phyloP scores from a whole-genome alignment of 2,888 invertebrate species.

The Cryptus armator region DNA sequence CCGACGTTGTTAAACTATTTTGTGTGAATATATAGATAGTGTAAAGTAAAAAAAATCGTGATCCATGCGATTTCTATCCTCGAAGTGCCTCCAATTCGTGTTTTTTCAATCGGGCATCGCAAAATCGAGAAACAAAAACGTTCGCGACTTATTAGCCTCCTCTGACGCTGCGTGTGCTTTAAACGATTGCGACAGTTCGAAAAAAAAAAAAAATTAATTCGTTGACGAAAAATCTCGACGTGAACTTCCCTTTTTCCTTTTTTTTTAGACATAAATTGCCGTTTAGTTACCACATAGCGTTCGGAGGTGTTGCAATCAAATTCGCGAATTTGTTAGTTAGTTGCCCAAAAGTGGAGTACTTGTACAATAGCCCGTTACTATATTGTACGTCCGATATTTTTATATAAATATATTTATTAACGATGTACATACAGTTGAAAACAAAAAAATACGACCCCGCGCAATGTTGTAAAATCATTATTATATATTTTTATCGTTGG shows the following conservation, averaged over 20 bases:
- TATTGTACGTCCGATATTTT: slow-evolving; percentile 76
- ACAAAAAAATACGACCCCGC: slow-evolving; percentile 65
- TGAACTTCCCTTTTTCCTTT: neutral
- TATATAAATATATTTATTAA: slow-evolving; percentile 76
- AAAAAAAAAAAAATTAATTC: slow-evolving; percentile 7
- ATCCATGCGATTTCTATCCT: slow-evolving; percentile 43
- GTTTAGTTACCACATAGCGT: neutral
- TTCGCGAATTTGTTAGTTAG: slow-evolving; percentile 27
- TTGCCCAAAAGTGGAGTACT: slow-evolving; percentile 29
- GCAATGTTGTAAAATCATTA: slow-evolving; percentile 72
- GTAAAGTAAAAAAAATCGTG: slow-evolving; percentile 33
- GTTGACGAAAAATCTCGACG: neutral
- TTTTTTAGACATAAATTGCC: too few relatives aligned
- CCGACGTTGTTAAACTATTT: slow-evolving; percentile 48
- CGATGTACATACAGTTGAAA: slow-evolving; percentile 72
- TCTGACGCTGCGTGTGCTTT: neutral
- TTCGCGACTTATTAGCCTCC: neutral
- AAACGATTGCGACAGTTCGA: slow-evolving; percentile 3
- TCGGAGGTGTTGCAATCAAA: slow-evolving; percentile 4
- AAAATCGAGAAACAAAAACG: neutral
- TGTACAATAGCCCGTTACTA: slow-evolving; percentile 62
- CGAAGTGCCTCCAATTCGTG: slow-evolving; percentile 49
- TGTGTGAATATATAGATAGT: slow-evolving; percentile 50
- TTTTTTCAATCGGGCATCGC: slow-evolving; percentile 17
- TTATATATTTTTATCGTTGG: slow-evolving; percentile 76